These are phyloP conservation scores for Lampropteryx suffumata DNA, from an alignment of 2,888 invertebrate species.

Conservation along the genomic window DNA sequence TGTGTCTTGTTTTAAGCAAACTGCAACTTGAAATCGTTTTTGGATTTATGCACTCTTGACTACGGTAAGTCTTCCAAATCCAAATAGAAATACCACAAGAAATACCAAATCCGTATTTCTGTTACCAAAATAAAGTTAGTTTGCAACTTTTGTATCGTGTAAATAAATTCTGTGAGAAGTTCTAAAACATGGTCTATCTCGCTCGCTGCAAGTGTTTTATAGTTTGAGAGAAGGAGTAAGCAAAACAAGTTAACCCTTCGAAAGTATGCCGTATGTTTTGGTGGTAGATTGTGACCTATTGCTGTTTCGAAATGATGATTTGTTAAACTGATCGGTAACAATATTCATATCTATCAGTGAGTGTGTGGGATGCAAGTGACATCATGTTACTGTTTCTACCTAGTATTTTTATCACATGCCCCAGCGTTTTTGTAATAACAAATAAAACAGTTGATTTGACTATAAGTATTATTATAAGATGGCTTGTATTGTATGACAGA, in stretches of 20 bases:
- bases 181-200: constrained; percentile 64
- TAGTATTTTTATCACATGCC: constrained; percentile 23
- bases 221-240: constrained; percentile 58
- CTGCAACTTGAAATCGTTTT: constrained; percentile 62
- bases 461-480: too few species aligned
- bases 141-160: constrained; percentile 50
- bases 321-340: constrained; percentile 26
- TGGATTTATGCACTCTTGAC: constrained; percentile 79
- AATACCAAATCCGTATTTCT: constrained; percentile 17
- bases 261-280: constrained; percentile 77
- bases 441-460: constrained; percentile 7
- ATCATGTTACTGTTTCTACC: constrained; percentile 46
- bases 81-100: too few species aligned
- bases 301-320: constrained; percentile 68
- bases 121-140: constrained; percentile 32
- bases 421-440: constrained; percentile 5
- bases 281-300: constrained; percentile 58
- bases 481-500: too few species aligned
- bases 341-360: constrained; percentile 31
- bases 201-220: constrained; percentile 42
- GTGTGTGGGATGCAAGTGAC: constrained; percentile 50
- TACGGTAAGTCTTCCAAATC: constrained; percentile 71
- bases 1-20: constrained; percentile 74
- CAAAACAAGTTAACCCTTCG: constrained; percentile 53
- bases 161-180: constrained; percentile 61